phyloP scores from a whole-genome alignment of 2,797 vertebrate genomes.

The Sebastes matsubarae region DNA sequence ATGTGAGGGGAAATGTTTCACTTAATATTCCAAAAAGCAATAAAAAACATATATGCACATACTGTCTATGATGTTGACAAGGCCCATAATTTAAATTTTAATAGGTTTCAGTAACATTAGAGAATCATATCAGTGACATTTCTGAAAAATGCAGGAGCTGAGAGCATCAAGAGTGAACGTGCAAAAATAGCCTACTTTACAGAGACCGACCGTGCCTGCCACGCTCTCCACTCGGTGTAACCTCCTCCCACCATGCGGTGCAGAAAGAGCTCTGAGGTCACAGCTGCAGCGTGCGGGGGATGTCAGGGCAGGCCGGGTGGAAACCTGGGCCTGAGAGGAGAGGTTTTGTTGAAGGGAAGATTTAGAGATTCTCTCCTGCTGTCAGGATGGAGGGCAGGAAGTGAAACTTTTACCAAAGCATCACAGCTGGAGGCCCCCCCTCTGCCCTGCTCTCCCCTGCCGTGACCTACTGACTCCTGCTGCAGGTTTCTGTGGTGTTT shows the following conservation, averaged over 20 bases:
- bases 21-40: neutral
- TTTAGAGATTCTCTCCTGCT: slow-evolving; percentile 66
- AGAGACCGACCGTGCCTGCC: slow-evolving; percentile 41
- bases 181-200: slow-evolving; percentile 58
- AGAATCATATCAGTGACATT: slow-evolving; percentile 11
- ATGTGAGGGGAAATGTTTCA: neutral
- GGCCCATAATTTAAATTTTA: neutral
- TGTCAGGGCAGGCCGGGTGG: slow-evolving; percentile 63
- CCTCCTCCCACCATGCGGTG: slow-evolving; percentile 65
- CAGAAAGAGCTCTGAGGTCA: slow-evolving; percentile 70
- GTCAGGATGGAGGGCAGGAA: slow-evolving; percentile 70
- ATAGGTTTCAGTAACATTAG: slow-evolving; percentile 2
- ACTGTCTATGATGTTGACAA: neutral
- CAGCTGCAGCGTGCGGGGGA: slow-evolving; percentile 73
- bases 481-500: slow-evolving; percentile 68
- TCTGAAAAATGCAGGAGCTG: slow-evolving; percentile 31
- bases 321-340: slow-evolving; percentile 63
- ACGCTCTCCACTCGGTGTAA: slow-evolving; percentile 44
- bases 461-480: slow-evolving; percentile 64
- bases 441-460: slow-evolving; percentile 1
- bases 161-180: slow-evolving; percentile 28
- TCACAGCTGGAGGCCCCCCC: slow-evolving; percentile 65
- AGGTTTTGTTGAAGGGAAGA: slow-evolving; percentile 59
- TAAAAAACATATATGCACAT: neutral
- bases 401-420: slow-evolving; percentile 67